Evolutionary conservation across 1,140 invertebrate genomes (phyloP).

Genomic region (Drepana arcuata): DNA sequence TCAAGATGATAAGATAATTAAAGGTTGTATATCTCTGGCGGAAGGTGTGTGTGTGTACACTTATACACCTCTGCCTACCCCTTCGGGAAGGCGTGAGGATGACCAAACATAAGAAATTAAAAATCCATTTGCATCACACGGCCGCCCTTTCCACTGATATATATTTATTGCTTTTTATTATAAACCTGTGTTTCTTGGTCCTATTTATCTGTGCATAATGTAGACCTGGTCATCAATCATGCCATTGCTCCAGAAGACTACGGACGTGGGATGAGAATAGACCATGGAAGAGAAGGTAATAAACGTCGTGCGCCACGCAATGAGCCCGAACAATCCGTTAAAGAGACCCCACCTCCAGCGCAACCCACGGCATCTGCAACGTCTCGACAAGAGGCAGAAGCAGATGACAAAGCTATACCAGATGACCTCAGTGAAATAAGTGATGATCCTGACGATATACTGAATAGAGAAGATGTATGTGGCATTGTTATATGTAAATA

Average conservation of each 20-base stretch:
- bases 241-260: slow-evolving; percentile 55
- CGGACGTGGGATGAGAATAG: slow-evolving; percentile 50
- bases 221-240: too few relatives aligned
- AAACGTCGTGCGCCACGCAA: slow-evolving; percentile 35
- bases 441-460: slow-evolving; percentile 88
- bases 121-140: too few relatives aligned
- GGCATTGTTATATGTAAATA: too few relatives aligned
- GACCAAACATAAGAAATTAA: too few relatives aligned
- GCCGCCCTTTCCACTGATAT: too few relatives aligned
- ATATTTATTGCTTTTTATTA: too few relatives aligned
- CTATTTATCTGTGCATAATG: not conserved
- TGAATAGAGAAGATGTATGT: slow-evolving; percentile 82
- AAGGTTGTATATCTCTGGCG: too few relatives aligned
- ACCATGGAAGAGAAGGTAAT: slow-evolving; percentile 32
- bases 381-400: slow-evolving; percentile 56
- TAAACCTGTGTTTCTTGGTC: too few relatives aligned
- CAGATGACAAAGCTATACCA: slow-evolving; percentile 74
- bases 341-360: slow-evolving; percentile 26
- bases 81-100: too few relatives aligned
- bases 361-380: slow-evolving; percentile 37
- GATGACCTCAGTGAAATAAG: slow-evolving; percentile 90
- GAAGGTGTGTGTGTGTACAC: too few relatives aligned
- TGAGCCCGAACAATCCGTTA: slow-evolving; percentile 32
- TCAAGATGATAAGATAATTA: too few relatives aligned
- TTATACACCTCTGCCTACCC: too few relatives aligned